Base-by-base conservation (phyloP, 2,797 vertebrate genomes). In the Eremophila alpestris region DNA sequence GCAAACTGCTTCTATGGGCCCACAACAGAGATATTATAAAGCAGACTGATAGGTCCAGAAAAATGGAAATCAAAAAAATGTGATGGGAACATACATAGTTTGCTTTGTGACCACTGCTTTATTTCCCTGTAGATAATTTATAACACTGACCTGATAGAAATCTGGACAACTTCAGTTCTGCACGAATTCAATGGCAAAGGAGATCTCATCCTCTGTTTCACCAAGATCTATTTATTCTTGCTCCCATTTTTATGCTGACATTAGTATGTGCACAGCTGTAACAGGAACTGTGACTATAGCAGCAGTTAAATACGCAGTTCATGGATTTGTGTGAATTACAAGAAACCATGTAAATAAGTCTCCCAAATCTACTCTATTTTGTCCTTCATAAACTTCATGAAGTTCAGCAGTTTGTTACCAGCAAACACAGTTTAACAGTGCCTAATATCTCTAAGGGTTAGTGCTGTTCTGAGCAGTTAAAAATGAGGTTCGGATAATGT, bases 301-400 rank as follows among this genome's bases (percentile, higher is more conserved):
- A 95, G 27, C 60, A 7, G 8, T 12, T 63, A 74, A 77, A 19
- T 13, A 38, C 0, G 0, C 55, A 17, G 3, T 16, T 75, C 2
- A 16, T 10, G 26, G 22, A 5, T n/a, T 80, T 4, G 0, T 55
- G n/a, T 23, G 41, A 18, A 63, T 59, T 32, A 64, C 29, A 40
- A 43, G 23, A 60, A 91, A 13, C 6, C 9, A 26, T 10, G 10
- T 36, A 43, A 10, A 15, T 41, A 18, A 23, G 0, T 46, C 9
- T 49, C 92, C 29, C 43, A 62, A 38, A 43, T 38, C 38, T 49
- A 9, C 11, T 52, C 8, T 51, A 16, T 49, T 81, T 81, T 94
- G 8, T 79, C 40, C 16, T 67, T 90, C 67, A 49, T 23, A 49
- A 3, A 41, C 30, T 69, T 7, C 8, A 62, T 32, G 40, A 82